These are phyloP conservation scores for Neoascia interrupta DNA, from an alignment of 2,888 invertebrate species.

Conservation along the genomic window DNA sequence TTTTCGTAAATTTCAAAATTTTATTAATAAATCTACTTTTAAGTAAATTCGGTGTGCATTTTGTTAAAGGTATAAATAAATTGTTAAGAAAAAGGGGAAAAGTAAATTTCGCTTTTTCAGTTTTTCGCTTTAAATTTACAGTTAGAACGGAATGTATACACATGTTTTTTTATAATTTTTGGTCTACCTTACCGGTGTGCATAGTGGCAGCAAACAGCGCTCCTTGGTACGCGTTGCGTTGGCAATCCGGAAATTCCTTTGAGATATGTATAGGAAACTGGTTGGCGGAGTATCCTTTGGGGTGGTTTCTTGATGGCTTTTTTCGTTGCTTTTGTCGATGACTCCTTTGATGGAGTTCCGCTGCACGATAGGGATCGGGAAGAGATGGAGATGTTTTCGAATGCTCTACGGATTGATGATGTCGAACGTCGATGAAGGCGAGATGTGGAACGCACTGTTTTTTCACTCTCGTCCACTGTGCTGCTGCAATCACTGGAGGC, in stretches of 20 bases:
- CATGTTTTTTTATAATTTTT: not conserved
- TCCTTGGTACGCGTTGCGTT: slow-evolving; percentile 88
- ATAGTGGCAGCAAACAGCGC: slow-evolving; percentile 78
- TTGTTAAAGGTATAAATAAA: slow-evolving; percentile 13
- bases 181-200: slow-evolving; percentile 74
- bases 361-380: slow-evolving; percentile 84
- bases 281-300: slow-evolving; percentile 88
- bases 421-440: slow-evolving; percentile 81
- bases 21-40: slow-evolving; percentile 46
- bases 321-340: slow-evolving; percentile 52
- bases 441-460: slow-evolving; percentile 75
- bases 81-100: not conserved
- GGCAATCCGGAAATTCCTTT: slow-evolving; percentile 90
- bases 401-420: slow-evolving; percentile 86
- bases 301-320: slow-evolving; percentile 80
- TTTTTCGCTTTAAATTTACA: slow-evolving; percentile 8
- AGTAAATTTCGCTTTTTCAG: no score
- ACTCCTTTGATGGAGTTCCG: slow-evolving; percentile 78
- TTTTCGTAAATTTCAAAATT: slow-evolving; percentile 17
- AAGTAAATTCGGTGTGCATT: slow-evolving; percentile 67
- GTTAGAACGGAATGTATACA: not conserved
- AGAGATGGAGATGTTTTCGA: slow-evolving; percentile 85
- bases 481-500: slow-evolving; percentile 84
- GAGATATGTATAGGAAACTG: slow-evolving; percentile 89
- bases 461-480: slow-evolving; percentile 81